phyloP scores from a whole-genome alignment of 2,113 vertebrate genomes.

The Indicator indicator region DNA sequence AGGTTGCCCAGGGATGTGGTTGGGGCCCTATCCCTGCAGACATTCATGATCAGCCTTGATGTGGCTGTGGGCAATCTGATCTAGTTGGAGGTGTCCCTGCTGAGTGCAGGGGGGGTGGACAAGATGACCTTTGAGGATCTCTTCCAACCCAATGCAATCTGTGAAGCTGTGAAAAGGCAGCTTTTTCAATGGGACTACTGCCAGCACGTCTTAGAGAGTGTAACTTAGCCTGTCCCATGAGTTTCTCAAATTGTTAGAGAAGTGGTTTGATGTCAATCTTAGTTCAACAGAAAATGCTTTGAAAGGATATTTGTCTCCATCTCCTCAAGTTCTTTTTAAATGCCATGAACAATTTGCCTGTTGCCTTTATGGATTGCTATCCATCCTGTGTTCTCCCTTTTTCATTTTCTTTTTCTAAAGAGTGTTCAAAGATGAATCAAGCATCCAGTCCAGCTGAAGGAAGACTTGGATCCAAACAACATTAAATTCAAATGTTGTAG shows the following conservation, averaged over 20 bases:
- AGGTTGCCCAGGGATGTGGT: no score
- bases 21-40: no score
- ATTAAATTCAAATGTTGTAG: neutral
- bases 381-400: neutral
- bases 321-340: neutral
- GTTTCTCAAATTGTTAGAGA: neutral
- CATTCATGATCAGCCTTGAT: no score
- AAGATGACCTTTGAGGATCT: no score
- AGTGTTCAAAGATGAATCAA: neutral
- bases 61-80: no score
- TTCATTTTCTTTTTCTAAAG: neutral
- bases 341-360: neutral
- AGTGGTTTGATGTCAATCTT: neutral
- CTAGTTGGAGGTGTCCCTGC: no score
- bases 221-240: neutral
- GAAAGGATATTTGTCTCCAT: neutral
- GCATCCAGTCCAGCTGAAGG: neutral
- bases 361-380: neutral
- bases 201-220: neutral
- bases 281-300: neutral
- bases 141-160: no score
- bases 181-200: neutral
- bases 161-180: neutral
- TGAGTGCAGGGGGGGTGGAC: no score
- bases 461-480: neutral